Evolutionary conservation across 2,797 vertebrate species (phyloP), one percentile per base, ranked within the genome.

Genomic region (Syngnathus rostellatus): DNA sequence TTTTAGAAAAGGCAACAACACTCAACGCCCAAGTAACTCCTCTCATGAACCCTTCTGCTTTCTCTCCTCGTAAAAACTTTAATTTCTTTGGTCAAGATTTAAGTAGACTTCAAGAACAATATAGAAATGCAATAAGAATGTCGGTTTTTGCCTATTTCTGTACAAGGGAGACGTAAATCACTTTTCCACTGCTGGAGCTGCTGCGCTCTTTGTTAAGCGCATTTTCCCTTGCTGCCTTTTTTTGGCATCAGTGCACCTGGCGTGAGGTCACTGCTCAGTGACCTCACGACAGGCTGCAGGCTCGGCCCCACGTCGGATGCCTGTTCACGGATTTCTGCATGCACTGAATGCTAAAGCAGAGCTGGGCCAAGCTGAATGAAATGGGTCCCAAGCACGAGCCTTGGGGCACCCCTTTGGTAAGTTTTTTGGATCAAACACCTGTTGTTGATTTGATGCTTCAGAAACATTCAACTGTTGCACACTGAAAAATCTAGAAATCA

Each of bases 291-390:
- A 59, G 25, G 51, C 46, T 48, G 46, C 46, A 48, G 17, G 46
- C 46, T 48, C 16, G 16, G 16, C 3, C 46, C 17, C 46, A 17
- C 16, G 41, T 60, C 66, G 8, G n/a, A 58, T 83, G 80, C 82
- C 81, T 81, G 66, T 67, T 54, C 51, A 12, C 51, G 69, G 19
- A 41, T 25, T 39, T 31, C 72, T 83, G 82, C 76, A 71, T 70
- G 70, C 57, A 69, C 68, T 72, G 70, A 84, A 73, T 3, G 68
- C 70, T 80, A 78, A 78, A 77, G 76, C 82, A 86, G 81, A 79
- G 62, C 80, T 68, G 65, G 65, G 67, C 58, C 17, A 0, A 2
- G 58, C 72, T 86, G 14, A 45, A 45, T 45, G 14, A 45, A 45
- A 14, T 11, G 43, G 43, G 43, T 14, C 3, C 43, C 43, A 45